Percentiles rank a stretch among this genome's conserved stretches.
phyloP scores from a whole-genome alignment of 1,140 invertebrate genomes.

The Druon quercuslanigerum region DNA sequence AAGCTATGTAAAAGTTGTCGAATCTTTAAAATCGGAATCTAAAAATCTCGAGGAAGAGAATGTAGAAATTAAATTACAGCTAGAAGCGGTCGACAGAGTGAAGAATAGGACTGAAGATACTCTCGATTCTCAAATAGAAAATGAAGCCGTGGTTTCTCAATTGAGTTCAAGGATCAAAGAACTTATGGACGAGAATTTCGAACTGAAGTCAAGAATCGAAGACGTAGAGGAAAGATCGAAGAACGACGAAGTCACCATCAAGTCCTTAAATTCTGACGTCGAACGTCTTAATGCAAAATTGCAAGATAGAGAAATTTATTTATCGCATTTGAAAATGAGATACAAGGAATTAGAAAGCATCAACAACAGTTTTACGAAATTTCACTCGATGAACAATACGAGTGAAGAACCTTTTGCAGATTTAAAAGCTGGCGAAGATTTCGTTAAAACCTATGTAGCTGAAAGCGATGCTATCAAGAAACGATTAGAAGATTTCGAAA shows the following conservation, averaged over 20 bases:
- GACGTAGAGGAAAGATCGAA: conserved; percentile 1
- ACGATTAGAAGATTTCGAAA: conserved; percentile 27
- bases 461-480: not conserved
- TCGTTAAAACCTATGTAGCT: not conserved
- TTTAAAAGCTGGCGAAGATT: not conserved
- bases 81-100: not conserved
- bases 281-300: conserved; percentile 10
- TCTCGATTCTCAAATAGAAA: not conserved
- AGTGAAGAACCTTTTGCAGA: not conserved
- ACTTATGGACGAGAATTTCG: conserved; percentile 9
- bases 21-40: too few relatives aligned
- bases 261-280: conserved; percentile 18
- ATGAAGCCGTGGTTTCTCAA: conserved; percentile 11
- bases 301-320: conserved; percentile 31
- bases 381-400: conserved; percentile 7
- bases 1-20: too few relatives aligned
- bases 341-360: not conserved
- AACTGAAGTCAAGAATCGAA: not conserved
- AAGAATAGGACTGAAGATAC: not conserved
- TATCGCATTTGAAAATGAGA: not conserved
- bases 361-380: conserved; percentile 3
- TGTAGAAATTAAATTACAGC: not conserved
- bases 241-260: not conserved
- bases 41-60: too few relatives aligned
- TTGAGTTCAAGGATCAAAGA: conserved; percentile 3